phyloP scores from a whole-genome alignment of 1,140 invertebrate genomes.

The Hermetia illucens region DNA sequence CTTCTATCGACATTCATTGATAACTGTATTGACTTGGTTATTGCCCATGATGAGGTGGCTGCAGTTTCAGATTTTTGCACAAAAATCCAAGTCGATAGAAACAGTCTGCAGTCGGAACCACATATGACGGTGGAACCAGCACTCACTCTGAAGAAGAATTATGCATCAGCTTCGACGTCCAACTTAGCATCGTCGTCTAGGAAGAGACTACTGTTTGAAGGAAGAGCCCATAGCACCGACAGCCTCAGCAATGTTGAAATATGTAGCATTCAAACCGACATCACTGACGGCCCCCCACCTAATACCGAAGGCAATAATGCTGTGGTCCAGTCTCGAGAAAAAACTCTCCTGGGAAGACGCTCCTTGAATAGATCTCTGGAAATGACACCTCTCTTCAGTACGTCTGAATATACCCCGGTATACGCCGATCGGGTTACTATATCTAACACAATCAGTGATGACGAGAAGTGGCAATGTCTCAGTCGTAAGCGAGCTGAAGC shows the following conservation, averaged over 20 bases:
- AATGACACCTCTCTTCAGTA: slow-evolving; percentile 23
- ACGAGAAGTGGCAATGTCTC: slow-evolving; percentile 27
- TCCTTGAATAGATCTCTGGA: slow-evolving; percentile 9
- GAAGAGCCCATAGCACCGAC: slow-evolving; percentile 23
- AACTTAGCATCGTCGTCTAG: background rate
- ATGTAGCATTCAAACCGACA: slow-evolving; percentile 17
- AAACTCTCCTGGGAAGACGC: background rate
- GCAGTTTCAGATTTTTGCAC: slow-evolving; percentile 27
- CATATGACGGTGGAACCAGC: slow-evolving; percentile 11
- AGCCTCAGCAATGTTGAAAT: slow-evolving; percentile 19
- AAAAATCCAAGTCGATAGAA: slow-evolving; percentile 26
- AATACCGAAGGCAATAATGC: slow-evolving; percentile 4
- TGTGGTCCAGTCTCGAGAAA: background rate
- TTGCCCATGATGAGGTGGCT: slow-evolving; percentile 37
- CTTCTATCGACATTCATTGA: slow-evolving; percentile 29
- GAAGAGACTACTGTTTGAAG: slow-evolving; percentile 19
- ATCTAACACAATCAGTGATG: slow-evolving; percentile 14
- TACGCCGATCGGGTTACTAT: slow-evolving; percentile 20
- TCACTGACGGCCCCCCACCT: slow-evolving; percentile 10
- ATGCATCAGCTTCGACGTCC: background rate
- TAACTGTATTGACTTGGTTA: slow-evolving; percentile 40
- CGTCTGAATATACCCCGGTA: slow-evolving; percentile 24
- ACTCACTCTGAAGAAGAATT: background rate
- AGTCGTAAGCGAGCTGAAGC: slow-evolving; percentile 16
- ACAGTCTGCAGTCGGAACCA: slow-evolving; percentile 7